A percentile compares a stretch with the other conserved stretches of the same genome.
phyloP scores from a whole-genome alignment of 2,113 vertebrate species.

The Chloropsis cyanopogon region DNA sequence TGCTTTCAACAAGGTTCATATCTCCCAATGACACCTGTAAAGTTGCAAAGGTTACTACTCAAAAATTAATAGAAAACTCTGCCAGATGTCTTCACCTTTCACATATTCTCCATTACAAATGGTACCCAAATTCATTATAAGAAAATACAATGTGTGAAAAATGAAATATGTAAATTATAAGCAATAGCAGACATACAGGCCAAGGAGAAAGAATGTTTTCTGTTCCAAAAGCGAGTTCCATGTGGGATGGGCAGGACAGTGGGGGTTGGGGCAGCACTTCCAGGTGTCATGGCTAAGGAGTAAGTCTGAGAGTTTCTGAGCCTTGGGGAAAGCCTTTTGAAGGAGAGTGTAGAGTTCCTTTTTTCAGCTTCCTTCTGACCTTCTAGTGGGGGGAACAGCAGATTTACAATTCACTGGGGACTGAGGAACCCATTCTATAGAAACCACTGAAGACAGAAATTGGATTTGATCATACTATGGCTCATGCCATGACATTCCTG shows the following conservation, averaged over 20 bases:
- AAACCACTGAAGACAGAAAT: neutral
- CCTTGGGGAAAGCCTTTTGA: neutral
- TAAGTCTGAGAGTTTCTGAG: neutral
- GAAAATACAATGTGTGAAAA: neutral
- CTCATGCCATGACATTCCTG: neutral
- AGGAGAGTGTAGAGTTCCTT: neutral
- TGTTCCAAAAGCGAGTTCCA: neutral
- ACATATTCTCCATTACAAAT: neutral
- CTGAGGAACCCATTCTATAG: neutral
- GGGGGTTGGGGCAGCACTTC: neutral
- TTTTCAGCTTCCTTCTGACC: neutral
- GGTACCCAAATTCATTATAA: neutral
- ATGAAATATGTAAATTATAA: neutral
- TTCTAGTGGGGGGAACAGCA: neutral
- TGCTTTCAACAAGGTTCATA: neutral
- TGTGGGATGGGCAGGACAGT: too few species aligned
- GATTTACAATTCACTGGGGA: neutral
- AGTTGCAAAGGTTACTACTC: neutral
- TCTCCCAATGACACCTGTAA: neutral
- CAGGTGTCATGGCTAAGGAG: neutral
- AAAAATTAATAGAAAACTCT: neutral
- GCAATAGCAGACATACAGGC: neutral
- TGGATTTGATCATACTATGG: neutral
- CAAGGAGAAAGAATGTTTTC: neutral
- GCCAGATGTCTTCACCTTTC: neutral